Conservation (phyloP, 1,140 invertebrate species). For the Papilio glaucus region DNA sequence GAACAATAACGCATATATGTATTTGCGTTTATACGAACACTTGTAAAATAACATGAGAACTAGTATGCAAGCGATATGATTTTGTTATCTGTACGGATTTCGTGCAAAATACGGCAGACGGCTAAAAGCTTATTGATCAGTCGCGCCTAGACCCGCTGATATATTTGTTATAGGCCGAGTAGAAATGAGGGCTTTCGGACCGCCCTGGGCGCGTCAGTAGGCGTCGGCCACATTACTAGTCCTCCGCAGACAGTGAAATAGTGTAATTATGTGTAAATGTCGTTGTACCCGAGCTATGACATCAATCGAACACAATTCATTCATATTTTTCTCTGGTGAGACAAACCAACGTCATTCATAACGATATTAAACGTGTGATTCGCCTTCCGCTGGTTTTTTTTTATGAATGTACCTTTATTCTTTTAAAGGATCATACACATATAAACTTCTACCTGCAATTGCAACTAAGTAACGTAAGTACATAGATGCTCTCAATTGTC, state of each 20-base stretch:
- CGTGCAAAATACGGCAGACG: conserved; percentile 40
- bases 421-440: neutral
- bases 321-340: conserved; percentile 50
- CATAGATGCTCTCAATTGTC: no score
- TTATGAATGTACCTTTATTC: neutral
- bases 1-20: conserved; percentile 13
- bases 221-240: conserved; percentile 47
- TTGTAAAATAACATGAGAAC: neutral
- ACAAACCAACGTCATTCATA: conserved; percentile 46
- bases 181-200: conserved; percentile 41
- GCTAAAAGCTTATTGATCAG: conserved; percentile 66
- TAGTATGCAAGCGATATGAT: neutral
- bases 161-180: conserved; percentile 49
- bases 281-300: conserved; percentile 43
- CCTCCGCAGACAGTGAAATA: conserved; percentile 41
- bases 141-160: conserved; percentile 43
- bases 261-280: conserved; percentile 23
- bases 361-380: conserved; percentile 20
- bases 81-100: neutral
- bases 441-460: no score
- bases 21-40: conserved; percentile 2
- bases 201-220: conserved; percentile 48
- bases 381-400: conserved; percentile 23
- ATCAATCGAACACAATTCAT: conserved; percentile 53
- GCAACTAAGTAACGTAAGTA: no score